Evolutionary conservation across 2,113 vertebrate species (phyloP).

Genomic region (Amia ocellicauda): DNA sequence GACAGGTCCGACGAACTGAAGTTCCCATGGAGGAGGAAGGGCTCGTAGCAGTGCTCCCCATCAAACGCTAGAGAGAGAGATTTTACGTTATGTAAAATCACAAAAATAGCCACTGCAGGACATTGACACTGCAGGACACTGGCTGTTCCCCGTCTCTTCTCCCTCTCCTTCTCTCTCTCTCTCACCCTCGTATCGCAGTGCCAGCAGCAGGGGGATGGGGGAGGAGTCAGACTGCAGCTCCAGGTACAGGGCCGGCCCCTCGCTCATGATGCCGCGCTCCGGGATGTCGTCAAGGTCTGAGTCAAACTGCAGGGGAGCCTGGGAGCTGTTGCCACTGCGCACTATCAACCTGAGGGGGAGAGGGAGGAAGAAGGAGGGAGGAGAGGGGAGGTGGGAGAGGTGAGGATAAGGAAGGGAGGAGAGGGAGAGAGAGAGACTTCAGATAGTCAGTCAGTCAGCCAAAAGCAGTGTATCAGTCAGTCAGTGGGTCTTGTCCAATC

Average conservation of each 20-base stretch:
- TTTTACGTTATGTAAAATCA: slow-evolving; percentile 14
- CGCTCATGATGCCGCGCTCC: slow-evolving; percentile 82
- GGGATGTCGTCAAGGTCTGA: slow-evolving; percentile 88
- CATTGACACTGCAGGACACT: no score
- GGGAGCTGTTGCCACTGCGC: slow-evolving; percentile 76
- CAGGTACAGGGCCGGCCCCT: slow-evolving; percentile 76
- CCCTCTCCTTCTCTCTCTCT: not conserved
- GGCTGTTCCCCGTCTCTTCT: no score
- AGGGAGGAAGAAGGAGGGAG: slow-evolving; percentile 10
- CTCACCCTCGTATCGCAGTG: slow-evolving; percentile 85
- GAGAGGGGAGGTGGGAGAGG: not conserved
- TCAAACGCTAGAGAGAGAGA: slow-evolving; percentile 70
- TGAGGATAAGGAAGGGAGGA: not conserved
- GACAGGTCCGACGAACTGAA: slow-evolving; percentile 83
- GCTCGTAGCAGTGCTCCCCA: slow-evolving; percentile 85
- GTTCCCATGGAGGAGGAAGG: slow-evolving; percentile 85
- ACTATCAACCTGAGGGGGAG: slow-evolving; percentile 70
- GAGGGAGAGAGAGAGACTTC: not conserved
- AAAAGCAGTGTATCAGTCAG: no score
- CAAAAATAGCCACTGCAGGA: no score
- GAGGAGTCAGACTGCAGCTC: slow-evolving; percentile 84
- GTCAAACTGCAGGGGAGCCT: slow-evolving; percentile 76
- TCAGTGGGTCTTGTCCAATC: no score
- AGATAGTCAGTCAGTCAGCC: not conserved
- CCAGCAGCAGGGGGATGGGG: slow-evolving; percentile 78